Base-by-base conservation (phyloP, 2,797 vertebrate species). In the Threskiornis aethiopicus region DNA sequence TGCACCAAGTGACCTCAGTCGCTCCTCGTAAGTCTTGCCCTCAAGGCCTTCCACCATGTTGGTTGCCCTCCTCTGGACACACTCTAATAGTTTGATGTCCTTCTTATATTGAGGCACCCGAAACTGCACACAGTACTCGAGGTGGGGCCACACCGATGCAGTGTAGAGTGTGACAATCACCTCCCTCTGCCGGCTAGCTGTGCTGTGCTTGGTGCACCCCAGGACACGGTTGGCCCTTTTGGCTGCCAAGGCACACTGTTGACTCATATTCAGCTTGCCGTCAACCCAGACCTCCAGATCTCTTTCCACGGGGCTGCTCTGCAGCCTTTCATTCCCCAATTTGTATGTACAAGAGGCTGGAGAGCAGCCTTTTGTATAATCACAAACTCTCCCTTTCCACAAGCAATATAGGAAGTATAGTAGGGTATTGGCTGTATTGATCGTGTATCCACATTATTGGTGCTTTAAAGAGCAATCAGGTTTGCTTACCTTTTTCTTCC, bases 251-350 rank as follows among this genome's bases (percentile, higher is more conserved):
- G 17, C n/a, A 35, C 13, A 25, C 29, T 46, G 12, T 14, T 76
- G 31, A 62, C 41, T 67, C 25, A 35, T 46, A 41, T 76, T 49
- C 35, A 49, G 28, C 31, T 37, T 55, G 21, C 14, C 11, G 3
- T 72, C 25, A 67, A 28, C 18, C 18, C 21, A 81, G 10, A 16
- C 14, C 21, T 8, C 22, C 9, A 31, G 20, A 49, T 44, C 9
- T 33, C 54, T 82, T 71, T 72, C 59, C 6, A 1, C 1, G 0
- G 25, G 16, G 9, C 37, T 52, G 22, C 29, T 57, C 3, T 72
- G 25, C 33, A 44, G 41, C 6, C 5, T 54, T 16, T 57, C 6
- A 1, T 5, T 17, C 19, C 16, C 16, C 16, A 39, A 0, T 72
- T 16, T 47, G 2, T 57, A 19, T 26, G 10, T 39, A 15, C 3